These are phyloP conservation scores for Dermolepida albohirtum DNA, from an alignment of 2,888 invertebrate genomes.

Conservation along the genomic window DNA sequence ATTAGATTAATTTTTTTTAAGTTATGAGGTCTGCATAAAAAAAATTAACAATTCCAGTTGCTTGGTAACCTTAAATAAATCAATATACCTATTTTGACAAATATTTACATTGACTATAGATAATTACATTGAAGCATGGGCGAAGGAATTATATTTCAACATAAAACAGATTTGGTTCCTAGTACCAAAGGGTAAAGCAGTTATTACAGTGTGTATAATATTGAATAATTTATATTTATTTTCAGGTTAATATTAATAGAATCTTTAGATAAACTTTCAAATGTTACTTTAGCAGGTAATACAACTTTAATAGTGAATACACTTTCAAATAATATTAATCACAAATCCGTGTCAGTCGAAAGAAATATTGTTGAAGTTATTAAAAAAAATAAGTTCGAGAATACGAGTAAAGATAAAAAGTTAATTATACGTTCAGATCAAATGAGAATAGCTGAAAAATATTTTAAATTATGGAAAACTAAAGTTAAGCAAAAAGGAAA, in stretches of 20 bases:
- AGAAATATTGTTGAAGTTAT: neutral
- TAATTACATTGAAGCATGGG: slow-evolving; percentile 1
- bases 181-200: slow-evolving; percentile 30
- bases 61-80: slow-evolving; percentile 27
- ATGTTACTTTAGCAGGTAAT: slow-evolving; percentile 22
- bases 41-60: slow-evolving; percentile 13
- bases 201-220: neutral
- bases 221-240: slow-evolving; percentile 3
- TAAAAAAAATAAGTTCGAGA: neutral
- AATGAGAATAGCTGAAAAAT: slow-evolving; percentile 32
- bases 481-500: slow-evolving; percentile 28
- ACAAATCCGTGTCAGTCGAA: neutral
- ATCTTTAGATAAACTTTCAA: slow-evolving; percentile 38
- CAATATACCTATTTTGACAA: slow-evolving; percentile 24
- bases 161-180: slow-evolving; percentile 7
- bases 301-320: slow-evolving; percentile 1
- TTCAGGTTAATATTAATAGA: slow-evolving; percentile 38
- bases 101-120: neutral
- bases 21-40: neutral
- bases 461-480: slow-evolving; percentile 39
- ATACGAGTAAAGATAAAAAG: neutral
- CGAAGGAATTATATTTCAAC: slow-evolving; percentile 7
- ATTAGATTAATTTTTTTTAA: too few relatives aligned
- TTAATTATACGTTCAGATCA: slow-evolving; percentile 10
- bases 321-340: neutral